These are phyloP conservation scores for Atherinomorus stipes DNA, from an alignment of 2,113 vertebrate species.

Conservation along the genomic window DNA sequence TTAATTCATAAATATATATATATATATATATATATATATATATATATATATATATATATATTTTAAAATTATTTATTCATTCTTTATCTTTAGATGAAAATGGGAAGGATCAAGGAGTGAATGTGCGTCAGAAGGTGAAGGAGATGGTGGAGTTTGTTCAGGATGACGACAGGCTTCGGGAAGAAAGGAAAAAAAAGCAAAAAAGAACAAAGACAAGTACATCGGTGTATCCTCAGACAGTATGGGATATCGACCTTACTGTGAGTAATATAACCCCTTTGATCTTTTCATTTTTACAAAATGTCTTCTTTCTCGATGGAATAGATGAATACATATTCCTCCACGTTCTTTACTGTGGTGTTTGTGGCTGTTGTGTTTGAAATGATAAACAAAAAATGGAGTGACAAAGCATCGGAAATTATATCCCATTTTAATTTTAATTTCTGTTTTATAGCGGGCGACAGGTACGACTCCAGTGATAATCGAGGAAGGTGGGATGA, in stretches of 20 bases:
- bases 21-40: too few relatives aligned
- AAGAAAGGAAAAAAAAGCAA: slow-evolving; percentile 98
- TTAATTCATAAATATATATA: too few relatives aligned
- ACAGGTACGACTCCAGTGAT: slow-evolving; percentile 89
- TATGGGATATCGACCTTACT: slow-evolving; percentile 88
- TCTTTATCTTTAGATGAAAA: slow-evolving; percentile 88
- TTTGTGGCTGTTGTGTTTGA: background rate
- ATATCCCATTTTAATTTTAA: background rate
- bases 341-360: background rate
- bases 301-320: background rate
- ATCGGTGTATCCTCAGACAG: slow-evolving; percentile 95
- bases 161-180: slow-evolving; percentile 95
- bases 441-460: slow-evolving; percentile 77
- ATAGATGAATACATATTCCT: background rate
- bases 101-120: slow-evolving; percentile 98
- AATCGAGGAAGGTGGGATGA: slow-evolving; percentile 93
- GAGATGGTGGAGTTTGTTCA: slow-evolving; percentile 96
- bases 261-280: slow-evolving; percentile 77
- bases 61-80: background rate
- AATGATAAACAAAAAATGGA: background rate
- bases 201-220: slow-evolving; percentile 99
- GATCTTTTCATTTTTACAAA: background rate
- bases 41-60: too few relatives aligned
- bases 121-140: slow-evolving; percentile 98
- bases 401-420: background rate